Evolutionary conservation across 2,888 invertebrate species (phyloP), one percentile per base, ranked within the genome.

Genomic region (Agelastica alni): DNA sequence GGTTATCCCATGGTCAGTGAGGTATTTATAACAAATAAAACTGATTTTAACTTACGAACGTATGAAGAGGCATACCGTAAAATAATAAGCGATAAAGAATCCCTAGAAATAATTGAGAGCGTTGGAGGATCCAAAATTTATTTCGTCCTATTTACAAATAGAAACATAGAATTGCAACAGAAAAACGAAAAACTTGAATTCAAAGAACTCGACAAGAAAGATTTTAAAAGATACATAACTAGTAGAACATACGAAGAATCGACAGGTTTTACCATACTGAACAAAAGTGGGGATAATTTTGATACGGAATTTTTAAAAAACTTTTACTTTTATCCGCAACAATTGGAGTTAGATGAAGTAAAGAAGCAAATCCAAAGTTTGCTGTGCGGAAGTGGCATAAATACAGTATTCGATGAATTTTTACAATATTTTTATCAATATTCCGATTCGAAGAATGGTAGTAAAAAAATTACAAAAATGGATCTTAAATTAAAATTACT

Each of bases 311-410:
- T 54, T 28, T 32, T 54, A 16, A 30, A 18, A 1, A 13, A 12
- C 4, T 54, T 54, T 34, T 49, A 49, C 20, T 49, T 54, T 32
- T 44, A 49, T 39, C 39, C 54, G 16, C 16, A 48, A 2, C 54
- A 54, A 31, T 20, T 49, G n/a, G 3, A 45, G 16, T 13, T 34
- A 31, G 32, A 37, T 3, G 4, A 14, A 9, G 22, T 54, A 18
- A 9, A 30, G 2, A 4, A 2, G 13, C 14, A 49, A 20, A 54
- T 54, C 10, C 4, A 13, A 26, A 13, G 10, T 26, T 7, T 41
- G 2, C 13, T 49, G 6, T 6, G 32, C 14, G 39, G 26, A 22
- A 16, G 26, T 14, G 32, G 18, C 13, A 20, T 22, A 7, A 18
- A 49, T 12, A 9, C 18, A 7, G 22, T 44, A 2, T n/a, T 22